Base-by-base conservation (phyloP, 37 sponge, comb jelly and placozoan genomes). In the Axinella damicornis region DNA sequence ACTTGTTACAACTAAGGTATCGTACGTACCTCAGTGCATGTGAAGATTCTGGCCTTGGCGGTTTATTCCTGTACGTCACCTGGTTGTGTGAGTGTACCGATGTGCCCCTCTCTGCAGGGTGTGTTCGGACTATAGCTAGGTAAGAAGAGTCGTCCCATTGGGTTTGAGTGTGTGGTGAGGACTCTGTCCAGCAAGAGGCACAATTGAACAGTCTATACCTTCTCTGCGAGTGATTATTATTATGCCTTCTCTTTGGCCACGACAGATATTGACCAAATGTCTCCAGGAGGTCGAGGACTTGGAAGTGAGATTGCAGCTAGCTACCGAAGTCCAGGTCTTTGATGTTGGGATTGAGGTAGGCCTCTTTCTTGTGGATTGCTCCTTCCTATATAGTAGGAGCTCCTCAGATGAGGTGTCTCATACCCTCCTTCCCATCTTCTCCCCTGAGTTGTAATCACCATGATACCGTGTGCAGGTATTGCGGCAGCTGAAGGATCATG, bases 131-230 rank as follows among this genome's bases (percentile, higher is more conserved):
- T n/a, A n/a, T 89, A 40, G 78, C 82, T 89, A 40, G 78, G 87
- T 24, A 91, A 74, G 69, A 91, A 91, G 74, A 91, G 81, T 52
- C 76, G 83, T 76, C 83, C 83, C 2, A 87, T 91, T 40, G 68
- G 89, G 24, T 82, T 91, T 80, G 83, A 91, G 61, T 28, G 83
- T 30, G 69, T 91, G 24, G 89, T 91, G 24, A 57, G 61, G 32
- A 54, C 76, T 37, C 57, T 87, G 5, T 65, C 62, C 28, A 67
- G 40, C n/a, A 61, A 11, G 62, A 61, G 14, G 14, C 65, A 61
- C 79, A 78, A 30, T n/a, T n/a, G n/a, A n/a, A n/a, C n/a, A n/a
- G n/a, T n/a, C n/a, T n/a, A n/a, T n/a, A n/a, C n/a, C n/a, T n/a
- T 9, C 4, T 9, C 9, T 46, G 6, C 9, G 46, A 4, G 4